Evolutionary conservation across 2,888 invertebrate genomes (phyloP).

Genomic region (Graphium colonna): DNA sequence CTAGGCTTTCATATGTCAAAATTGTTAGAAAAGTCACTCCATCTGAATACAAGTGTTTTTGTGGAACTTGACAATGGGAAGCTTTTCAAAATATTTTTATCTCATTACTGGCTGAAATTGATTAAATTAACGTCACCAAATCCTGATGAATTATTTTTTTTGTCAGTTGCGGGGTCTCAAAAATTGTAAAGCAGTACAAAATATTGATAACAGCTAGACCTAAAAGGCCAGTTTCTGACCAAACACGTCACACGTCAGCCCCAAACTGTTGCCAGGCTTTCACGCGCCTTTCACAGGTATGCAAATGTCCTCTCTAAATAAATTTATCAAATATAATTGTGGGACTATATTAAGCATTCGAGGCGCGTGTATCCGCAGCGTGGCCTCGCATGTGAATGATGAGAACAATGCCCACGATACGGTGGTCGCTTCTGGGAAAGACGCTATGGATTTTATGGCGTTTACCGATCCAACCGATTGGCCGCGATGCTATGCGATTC

Average conservation of each 20-base stretch:
- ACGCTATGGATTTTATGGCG: constrained; percentile 64
- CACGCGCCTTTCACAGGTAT: constrained; percentile 66
- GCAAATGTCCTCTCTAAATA: constrained; percentile 69
- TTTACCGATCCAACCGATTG: constrained; percentile 63
- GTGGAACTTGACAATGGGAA: too few species aligned
- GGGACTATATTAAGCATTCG: constrained; percentile 75
- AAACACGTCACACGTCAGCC: neutral
- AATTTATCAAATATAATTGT: constrained; percentile 79
- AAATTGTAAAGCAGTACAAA: neutral
- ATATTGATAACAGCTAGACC: neutral
- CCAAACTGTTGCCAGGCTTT: constrained; percentile 43
- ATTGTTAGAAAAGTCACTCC: too few species aligned
- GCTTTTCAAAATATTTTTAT: too few species aligned
- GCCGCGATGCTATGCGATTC: constrained; percentile 38
- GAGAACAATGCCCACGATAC: constrained; percentile 71
- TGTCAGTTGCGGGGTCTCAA: too few species aligned
- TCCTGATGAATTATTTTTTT: too few species aligned
- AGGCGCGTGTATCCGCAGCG: constrained; percentile 71
- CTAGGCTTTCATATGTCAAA: too few species aligned
- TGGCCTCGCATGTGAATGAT: constrained; percentile 64
- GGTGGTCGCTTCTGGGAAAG: constrained; percentile 77
- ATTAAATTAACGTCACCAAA: too few species aligned
- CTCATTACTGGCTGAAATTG: too few species aligned
- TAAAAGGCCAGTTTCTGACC: neutral
- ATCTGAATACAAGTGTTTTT: too few species aligned